Evolutionary conservation across 2,797 vertebrate species (phyloP), one percentile per base, ranked within the genome.

Genomic region (Rachycentron canadum): DNA sequence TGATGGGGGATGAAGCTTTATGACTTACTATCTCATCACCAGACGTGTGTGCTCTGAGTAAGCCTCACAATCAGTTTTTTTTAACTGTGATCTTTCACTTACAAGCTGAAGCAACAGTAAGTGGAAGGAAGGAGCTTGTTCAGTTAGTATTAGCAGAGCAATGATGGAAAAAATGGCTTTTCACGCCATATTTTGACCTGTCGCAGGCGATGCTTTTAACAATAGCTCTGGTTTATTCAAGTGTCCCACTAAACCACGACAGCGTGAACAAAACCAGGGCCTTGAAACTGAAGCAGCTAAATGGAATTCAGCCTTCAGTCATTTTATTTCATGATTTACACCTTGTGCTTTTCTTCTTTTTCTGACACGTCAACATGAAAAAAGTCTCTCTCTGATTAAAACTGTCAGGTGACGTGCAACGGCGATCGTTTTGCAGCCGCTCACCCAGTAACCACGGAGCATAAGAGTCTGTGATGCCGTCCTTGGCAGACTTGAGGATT

Each of bases 401-500:
- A 19, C 19, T 6, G 2, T 3, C 28, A 21, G 19, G 11, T 19
- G 12, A 50, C 32, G n/a, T 9, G n/a, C 7, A 7, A 21, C 7
- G 28, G 8, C 40, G 1, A 28, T 14, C 13, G 1, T 38, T 43
- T 2, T 61, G n/a, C 34, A 10, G 16, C 17, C 57, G 21, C 80
- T 86, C 84, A 94, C 98, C 98, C 78, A 99, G 94, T 72, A 99
- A 93, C 98, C 98, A 99, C 0, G 98, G 98, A 38, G 98, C 98
- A 0, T 98, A 99, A 50, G 98, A 99, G 68, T 99, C 98, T 85
- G 99, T 98, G 93, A 98, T 95, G 87, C 98, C 98, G 0, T 99
- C 97, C 94, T 98, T 99, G 89, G 98, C 98, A 0, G 98, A 99
- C 89, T 99, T 99, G 91, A 99, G 97, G 91, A 99, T 99, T 76